Base-by-base conservation (phyloP, 1,140 invertebrate genomes). In the Chrysomallon squamiferum region DNA sequence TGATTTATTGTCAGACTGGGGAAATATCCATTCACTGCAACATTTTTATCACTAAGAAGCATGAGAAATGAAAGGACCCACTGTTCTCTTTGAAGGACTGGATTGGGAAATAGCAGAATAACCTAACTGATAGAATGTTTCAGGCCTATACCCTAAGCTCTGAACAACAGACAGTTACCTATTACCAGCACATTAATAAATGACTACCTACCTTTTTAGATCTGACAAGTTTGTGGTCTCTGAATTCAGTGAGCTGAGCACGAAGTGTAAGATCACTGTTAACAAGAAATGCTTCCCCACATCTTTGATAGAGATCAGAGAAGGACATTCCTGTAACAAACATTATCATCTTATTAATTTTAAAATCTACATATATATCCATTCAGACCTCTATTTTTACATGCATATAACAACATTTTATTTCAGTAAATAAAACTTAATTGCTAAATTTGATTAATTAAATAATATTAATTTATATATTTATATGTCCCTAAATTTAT, bases 1-100 rank as follows among this genome's bases (percentile, higher is more conserved):
- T 92, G 92, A 87, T 95, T 96, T 0, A 95, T 82, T 2, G 92
- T 92, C 52, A 96, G 86, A 87, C 92, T 93, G 15, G 95, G 95
- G 84, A 96, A 96, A 85, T 94, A 97, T 9, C 95, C 95, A 86
- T 97, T 96, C 0, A 96, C 86, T 58, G 96, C 90, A 52, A 97
- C 81, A 66, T 93, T n/a, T n/a, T n/a, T n/a, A n/a, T n/a, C n/a
- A n/a, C n/a, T 11, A 43, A 43, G n/a, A 13, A 43, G n/a, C n/a
- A 13, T 43, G 11, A 13, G 11, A 43, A 13, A n/a, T 43, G 41
- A n/a, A 43, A 43, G n/a, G n/a, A 43, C 11, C 11, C 41, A 13
- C 11, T 43, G n/a, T 13, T 13, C n/a, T n/a, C n/a, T 43, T 43
- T 43, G 41, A 0, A 13, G 41, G 11, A 13, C 41, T 13, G 11